phyloP scores from a whole-genome alignment of 2,113 vertebrate species.

The Acinonyx jubatus region DNA sequence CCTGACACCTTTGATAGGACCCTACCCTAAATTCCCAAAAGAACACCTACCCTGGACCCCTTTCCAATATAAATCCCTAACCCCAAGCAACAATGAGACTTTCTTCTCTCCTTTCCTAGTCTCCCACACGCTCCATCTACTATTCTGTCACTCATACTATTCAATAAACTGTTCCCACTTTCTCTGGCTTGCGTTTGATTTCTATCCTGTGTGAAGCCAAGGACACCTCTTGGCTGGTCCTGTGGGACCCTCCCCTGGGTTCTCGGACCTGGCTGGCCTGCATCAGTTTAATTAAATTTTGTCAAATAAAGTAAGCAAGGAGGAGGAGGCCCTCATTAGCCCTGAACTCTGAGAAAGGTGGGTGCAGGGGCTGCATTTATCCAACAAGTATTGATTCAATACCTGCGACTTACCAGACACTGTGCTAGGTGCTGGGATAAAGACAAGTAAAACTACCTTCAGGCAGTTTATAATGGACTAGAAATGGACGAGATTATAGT shows the following conservation, averaged over 20 bases:
- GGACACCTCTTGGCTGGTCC: background rate
- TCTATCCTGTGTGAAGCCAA: background rate
- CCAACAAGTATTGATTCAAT: background rate
- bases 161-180: background rate
- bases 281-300: background rate
- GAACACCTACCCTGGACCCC: background rate
- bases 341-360: background rate
- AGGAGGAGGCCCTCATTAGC: background rate
- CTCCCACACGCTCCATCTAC: background rate
- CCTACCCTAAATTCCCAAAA: background rate
- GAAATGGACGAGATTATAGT: background rate
- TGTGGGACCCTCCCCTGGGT: background rate
- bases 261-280: background rate
- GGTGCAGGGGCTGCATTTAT: background rate
- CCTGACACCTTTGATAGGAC: no score
- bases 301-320: background rate
- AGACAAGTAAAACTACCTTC: background rate
- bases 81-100: background rate
- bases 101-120: background rate
- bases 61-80: background rate
- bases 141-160: background rate
- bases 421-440: background rate
- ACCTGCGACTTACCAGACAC: background rate
- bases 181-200: background rate
- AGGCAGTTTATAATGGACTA: background rate